Evolutionary conservation across 2,888 invertebrate genomes (phyloP), one percentile per base, ranked within the genome.

Genomic region (Acanthosepion pharaonis): DNA sequence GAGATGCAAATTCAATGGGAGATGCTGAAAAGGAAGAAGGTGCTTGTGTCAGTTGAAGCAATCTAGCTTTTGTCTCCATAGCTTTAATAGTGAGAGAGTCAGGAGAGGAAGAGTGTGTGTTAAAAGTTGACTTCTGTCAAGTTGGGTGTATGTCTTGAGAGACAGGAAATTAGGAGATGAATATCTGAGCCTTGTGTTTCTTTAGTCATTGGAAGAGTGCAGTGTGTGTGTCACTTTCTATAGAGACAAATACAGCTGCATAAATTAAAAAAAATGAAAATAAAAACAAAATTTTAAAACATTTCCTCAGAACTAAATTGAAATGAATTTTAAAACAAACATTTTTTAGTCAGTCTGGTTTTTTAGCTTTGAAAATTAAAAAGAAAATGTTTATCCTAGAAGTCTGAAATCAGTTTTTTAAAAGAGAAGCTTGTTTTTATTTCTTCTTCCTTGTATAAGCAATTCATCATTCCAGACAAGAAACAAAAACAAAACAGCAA

Each of bases 21-120:
- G 78, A 78, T 78, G 78, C 78, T 78, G 78, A 78, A 78, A n/a
- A 33, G 78, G 78, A 78, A 78, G 78, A 78, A n/a, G 78, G 78
- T 78, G n/a, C 78, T n/a, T 78, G 78, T 78, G 33, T 78, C 78
- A 78, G n/a, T 78, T 15, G 78, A n/a, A 78, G 78, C 78, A 78
- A 78, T 33, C 78, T 15, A 78, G 33, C 33, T 78, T 78, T 78
- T 78, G 33, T 78, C 15, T 78, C 78, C 33, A 8, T 15, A n/a
- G n/a, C 78, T 78, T 33, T 33, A 78, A 78, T 78, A 78, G n/a
- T 11, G n/a, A 78, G 33, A 33, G 78, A 78, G 5, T 78, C 33
- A 11, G 23, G 33, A 11, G 78, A 11, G 78, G 5, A 33, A 11
- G 33, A 33, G n/a, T 78, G n/a, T 15, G 78, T 78, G 78, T 33